A percentile compares a stretch with the other conserved stretches of the same genome.
phyloP scores from a whole-genome alignment of 2,797 vertebrate species.

The Clarias platycephalus region DNA sequence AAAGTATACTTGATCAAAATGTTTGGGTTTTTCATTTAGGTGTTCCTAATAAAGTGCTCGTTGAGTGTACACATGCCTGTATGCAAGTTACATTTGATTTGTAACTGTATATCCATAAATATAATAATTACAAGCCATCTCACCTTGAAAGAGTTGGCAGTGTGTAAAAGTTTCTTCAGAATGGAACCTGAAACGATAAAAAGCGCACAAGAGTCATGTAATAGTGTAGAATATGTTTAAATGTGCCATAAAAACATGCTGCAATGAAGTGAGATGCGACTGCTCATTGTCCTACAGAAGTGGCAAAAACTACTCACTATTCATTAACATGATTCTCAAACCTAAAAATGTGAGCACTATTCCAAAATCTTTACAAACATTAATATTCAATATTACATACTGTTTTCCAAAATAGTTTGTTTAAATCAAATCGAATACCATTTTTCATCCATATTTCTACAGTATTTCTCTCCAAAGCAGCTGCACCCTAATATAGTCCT shows the following conservation, averaged over 20 bases:
- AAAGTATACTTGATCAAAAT: no score
- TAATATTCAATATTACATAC: no score
- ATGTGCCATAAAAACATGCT: neutral
- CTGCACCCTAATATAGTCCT: neutral
- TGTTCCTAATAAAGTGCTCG: neutral
- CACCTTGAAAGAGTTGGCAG: slow-evolving; percentile 99
- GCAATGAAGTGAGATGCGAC: neutral
- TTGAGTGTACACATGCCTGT: neutral
- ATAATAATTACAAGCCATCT: slow-evolving; percentile 11
- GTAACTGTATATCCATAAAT: neutral
- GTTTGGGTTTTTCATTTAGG: neutral
- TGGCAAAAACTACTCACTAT: neutral
- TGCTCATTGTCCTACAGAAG: neutral
- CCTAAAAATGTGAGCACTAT: neutral
- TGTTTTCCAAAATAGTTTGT: neutral
- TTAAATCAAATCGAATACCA: neutral
- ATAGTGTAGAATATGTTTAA: neutral
- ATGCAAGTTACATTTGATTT: neutral
- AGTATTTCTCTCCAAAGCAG: neutral
- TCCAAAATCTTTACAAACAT: neutral
- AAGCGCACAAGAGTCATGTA: neutral
- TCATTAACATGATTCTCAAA: neutral
- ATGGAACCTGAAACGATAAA: slow-evolving; percentile 81
- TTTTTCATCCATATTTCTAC: neutral
- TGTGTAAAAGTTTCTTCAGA: slow-evolving; percentile 99